These are phyloP conservation scores for Criorhina ranunculi DNA, from an alignment of 2,888 invertebrate species.

Conservation along the genomic window DNA sequence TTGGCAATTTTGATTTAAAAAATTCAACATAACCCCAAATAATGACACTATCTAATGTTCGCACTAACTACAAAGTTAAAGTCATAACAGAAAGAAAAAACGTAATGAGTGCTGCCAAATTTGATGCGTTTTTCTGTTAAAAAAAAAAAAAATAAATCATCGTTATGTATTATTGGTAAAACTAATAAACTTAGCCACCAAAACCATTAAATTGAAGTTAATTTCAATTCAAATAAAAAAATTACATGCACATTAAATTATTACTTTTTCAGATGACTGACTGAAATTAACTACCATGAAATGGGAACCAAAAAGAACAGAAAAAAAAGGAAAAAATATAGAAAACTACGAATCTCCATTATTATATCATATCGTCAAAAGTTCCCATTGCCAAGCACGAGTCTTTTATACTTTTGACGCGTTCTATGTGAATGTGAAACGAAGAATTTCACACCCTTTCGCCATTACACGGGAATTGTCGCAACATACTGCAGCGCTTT, in stretches of 20 bases:
- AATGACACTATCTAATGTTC: too few relatives aligned
- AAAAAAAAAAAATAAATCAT: neutral
- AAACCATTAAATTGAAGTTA: conserved; percentile 36
- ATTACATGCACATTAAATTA: conserved; percentile 32
- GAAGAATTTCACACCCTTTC: conserved; percentile 61
- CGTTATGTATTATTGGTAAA: neutral
- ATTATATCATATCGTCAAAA: conserved; percentile 43
- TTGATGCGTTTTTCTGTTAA: neutral
- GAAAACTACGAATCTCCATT: conserved; percentile 3
- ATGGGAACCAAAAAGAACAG: neutral
- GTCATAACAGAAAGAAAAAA: too few relatives aligned
- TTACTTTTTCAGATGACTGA: conserved; percentile 47
- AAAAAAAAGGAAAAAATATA: neutral
- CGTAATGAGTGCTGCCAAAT: neutral
- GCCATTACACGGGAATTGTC: conserved; percentile 38
- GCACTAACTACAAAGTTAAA: too few relatives aligned
- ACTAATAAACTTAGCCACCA: neutral
- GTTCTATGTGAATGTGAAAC: conserved; percentile 8
- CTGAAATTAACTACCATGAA: conserved; percentile 41
- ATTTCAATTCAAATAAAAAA: conserved; percentile 44
- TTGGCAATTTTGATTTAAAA: too few relatives aligned
- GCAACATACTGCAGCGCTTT: conserved; percentile 64
- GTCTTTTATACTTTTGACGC: conserved; percentile 8
- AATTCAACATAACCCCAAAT: too few relatives aligned
- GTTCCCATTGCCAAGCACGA: conserved; percentile 4